Evolutionary conservation across 2,888 invertebrate species (phyloP).

Genomic region (Megaustenia siamemsis): DNA sequence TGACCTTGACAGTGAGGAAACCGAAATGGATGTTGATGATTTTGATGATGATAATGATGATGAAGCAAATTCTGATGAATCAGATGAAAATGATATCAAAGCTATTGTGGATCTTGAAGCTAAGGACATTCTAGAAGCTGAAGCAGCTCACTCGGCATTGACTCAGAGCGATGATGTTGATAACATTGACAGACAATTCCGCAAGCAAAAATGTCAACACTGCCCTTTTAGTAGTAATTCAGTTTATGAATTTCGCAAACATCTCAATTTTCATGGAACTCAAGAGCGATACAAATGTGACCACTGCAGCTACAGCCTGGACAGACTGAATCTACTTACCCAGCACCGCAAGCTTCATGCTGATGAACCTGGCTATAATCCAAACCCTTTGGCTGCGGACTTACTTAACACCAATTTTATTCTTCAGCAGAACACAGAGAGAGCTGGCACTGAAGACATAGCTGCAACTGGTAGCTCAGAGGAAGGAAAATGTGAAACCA

Average conservation of each 20-base stretch:
- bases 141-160: constrained; percentile 46
- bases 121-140: constrained; percentile 53
- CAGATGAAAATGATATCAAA: constrained; percentile 50
- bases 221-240: constrained; percentile 70
- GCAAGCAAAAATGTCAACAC: constrained; percentile 61
- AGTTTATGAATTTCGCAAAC: constrained; percentile 65
- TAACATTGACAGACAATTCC: constrained; percentile 39
- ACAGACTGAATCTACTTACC: constrained; percentile 64
- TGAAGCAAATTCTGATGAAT: constrained; percentile 36
- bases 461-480: constrained; percentile 20
- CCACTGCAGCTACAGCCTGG: constrained; percentile 73
- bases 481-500: constrained; percentile 26
- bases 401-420: constrained; percentile 59
- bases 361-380: constrained; percentile 63
- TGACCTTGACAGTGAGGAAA: constrained; percentile 44
- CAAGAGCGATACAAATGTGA: constrained; percentile 68
- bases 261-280: constrained; percentile 65
- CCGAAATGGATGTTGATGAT: constrained; percentile 58
- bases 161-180: constrained; percentile 4
- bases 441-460: background rate
- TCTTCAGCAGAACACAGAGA: constrained; percentile 28
- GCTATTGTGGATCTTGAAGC: constrained; percentile 53
- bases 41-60: constrained; percentile 42
- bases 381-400: constrained; percentile 58
- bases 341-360: constrained; percentile 69